Conservation (phyloP, 2,797 vertebrate genomes). For the Florisuga fusca region DNA sequence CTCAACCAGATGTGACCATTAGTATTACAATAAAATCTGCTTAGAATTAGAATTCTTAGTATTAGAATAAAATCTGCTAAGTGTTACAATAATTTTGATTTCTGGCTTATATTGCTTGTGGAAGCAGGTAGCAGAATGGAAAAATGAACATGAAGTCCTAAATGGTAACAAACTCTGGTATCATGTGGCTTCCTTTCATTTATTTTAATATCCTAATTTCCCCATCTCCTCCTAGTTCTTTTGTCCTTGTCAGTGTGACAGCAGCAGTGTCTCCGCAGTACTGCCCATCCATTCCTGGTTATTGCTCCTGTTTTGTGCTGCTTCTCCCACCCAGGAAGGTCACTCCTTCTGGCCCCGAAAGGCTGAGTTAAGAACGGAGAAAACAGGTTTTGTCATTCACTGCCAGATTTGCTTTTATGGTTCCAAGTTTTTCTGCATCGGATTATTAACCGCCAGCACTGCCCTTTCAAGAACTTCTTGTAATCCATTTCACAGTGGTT, state of each 20-base stretch:
- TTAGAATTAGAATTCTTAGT: too few relatives aligned
- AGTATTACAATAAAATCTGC: not conserved
- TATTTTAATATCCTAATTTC: not conserved
- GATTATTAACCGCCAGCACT: not conserved
- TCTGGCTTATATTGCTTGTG: not conserved
- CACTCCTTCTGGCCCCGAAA: not conserved
- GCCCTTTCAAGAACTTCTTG: not conserved
- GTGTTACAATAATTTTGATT: not conserved
- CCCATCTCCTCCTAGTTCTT: not conserved
- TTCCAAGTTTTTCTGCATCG: not conserved
- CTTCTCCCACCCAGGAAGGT: not conserved
- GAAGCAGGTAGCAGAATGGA: not conserved
- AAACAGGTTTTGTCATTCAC: not conserved
- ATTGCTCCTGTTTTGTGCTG: not conserved
- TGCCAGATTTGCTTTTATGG: not conserved
- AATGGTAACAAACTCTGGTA: slow-evolving; percentile 38
- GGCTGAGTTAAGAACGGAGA: not conserved
- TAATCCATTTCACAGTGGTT: not conserved
- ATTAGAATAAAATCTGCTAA: not conserved
- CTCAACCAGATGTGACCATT: not conserved
- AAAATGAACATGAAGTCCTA: not conserved
- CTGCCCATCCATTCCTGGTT: not conserved
- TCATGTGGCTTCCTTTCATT: not conserved
- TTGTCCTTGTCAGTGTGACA: not conserved
- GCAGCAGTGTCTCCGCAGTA: fast-evolving